These are phyloP conservation scores for Dione vanillae DNA, from an alignment of 2,888 invertebrate genomes.

Conservation along the genomic window DNA sequence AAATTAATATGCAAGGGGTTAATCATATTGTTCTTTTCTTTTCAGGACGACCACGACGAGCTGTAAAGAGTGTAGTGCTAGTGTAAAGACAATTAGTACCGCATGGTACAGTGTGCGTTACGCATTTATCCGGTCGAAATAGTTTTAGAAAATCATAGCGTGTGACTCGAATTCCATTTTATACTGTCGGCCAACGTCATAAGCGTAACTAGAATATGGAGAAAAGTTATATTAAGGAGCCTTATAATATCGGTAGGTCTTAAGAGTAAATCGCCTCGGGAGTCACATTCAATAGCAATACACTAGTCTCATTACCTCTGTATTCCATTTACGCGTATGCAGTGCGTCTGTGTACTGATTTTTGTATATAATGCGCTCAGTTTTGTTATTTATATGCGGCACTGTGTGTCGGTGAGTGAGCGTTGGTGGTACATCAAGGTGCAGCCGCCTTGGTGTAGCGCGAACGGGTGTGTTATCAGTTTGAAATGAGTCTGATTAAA, in stretches of 20 bases:
- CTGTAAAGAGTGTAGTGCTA: conserved; percentile 67
- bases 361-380: conserved; percentile 52
- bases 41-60: conserved; percentile 80
- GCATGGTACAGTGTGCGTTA: conserved; percentile 56
- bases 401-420: conserved; percentile 53
- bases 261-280: conserved; percentile 6
- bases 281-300: background rate
- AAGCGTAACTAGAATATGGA: conserved; percentile 25
- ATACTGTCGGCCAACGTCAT: conserved; percentile 32
- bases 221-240: background rate
- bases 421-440: conserved; percentile 42
- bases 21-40: conserved; percentile 52
- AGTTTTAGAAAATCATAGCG: conserved; percentile 40
- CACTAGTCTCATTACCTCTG: conserved; percentile 8
- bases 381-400: conserved; percentile 51
- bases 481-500: conserved; percentile 83
- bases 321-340: conserved; percentile 26
- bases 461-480: conserved; percentile 70
- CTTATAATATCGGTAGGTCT: conserved; percentile 9
- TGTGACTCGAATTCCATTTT: conserved; percentile 65
- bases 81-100: conserved; percentile 69
- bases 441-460: conserved; percentile 54
- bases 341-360: conserved; percentile 46
- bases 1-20: background rate
- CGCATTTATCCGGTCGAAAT: conserved; percentile 46